Evolutionary conservation across 2,888 invertebrate genomes (phyloP).

Genomic region (Sphinx pinastri): DNA sequence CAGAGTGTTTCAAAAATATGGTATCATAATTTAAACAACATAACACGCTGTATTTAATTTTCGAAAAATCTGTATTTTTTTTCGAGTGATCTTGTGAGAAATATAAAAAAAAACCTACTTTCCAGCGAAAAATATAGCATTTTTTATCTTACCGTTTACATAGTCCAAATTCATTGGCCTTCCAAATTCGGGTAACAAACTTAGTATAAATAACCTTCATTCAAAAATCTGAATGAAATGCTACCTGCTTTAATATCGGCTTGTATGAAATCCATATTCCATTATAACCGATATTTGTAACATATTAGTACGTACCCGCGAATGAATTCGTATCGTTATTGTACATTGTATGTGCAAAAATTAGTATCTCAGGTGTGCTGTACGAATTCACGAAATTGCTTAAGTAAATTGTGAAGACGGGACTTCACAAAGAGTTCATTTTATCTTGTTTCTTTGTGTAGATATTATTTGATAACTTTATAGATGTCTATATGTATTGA

Average conservation of each 20-base stretch:
- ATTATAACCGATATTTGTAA: conserved; percentile 28
- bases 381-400: conserved; percentile 28
- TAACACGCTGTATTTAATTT: not conserved
- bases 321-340: conserved; percentile 56
- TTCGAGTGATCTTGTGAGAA: not conserved
- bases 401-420: conserved; percentile 29
- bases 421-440: conserved; percentile 15
- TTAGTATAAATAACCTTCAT: too few species aligned
- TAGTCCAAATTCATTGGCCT: not conserved
- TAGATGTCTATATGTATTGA: too few species aligned
- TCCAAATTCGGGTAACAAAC: too few species aligned
- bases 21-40: too few species aligned
- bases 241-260: not conserved
- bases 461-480: not conserved
- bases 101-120: not conserved
- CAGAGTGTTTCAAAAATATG: not conserved
- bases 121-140: too few species aligned
- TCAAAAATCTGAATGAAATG: not conserved
- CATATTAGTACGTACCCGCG: conserved; percentile 57
- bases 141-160: not conserved
- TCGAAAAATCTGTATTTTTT: not conserved
- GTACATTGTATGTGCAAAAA: conserved; percentile 32
- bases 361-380: conserved; percentile 24
- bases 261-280: conserved; percentile 7
- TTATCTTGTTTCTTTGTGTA: not conserved